Base-by-base conservation (phyloP, 2,888 invertebrate genomes). In the Ichneumon xanthorius region DNA sequence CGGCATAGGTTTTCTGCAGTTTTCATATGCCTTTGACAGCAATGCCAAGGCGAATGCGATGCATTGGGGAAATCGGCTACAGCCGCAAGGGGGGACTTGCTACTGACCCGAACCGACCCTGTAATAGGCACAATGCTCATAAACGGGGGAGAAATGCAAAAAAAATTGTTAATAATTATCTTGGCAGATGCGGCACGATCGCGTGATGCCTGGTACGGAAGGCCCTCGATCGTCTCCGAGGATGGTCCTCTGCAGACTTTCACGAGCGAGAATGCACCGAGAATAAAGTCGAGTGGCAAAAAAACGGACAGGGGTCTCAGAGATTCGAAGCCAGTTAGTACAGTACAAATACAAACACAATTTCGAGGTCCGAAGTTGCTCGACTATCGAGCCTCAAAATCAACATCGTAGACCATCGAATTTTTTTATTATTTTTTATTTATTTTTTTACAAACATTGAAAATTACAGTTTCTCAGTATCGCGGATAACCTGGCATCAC, bases 261-360 rank as follows among this genome's bases (percentile, higher is more conserved):
- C 50, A 70, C 71, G 26, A 88, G 88, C 70, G 87, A 87, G 45
- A 89, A 89, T 72, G 86, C 89, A 1, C 82, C 84, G 45, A 80
- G 84, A 76, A 80, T 77, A 63, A 86, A 78, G 70, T 53, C 80
- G 55, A 55, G 58, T 50, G 75, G 45, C 61, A 79, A 72, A 48
- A 81, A 11, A 78, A 78, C 14, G 5, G 78, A 72, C 19, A 79
- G 19, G 30, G 75, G 70, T 53, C 75, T 81, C 40, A 26, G 61
- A 30, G 78, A 82, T 67, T 81, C 84, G 4, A 81, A 84, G 70
- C 80, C 80, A 53, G 85, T 86, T 65, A 73, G 85, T 86, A 40
- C 40, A 67, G 45, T 61, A 45, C 22, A 14, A 26, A 45, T 14
- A 45, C 45, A 61, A 16, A 9, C 33, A 16, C 14, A 26, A 37